Percentiles rank a stretch among this genome's conserved stretches.
phyloP scores from a whole-genome alignment of 2,888 invertebrate species.

The Rhagonycha fulva region DNA sequence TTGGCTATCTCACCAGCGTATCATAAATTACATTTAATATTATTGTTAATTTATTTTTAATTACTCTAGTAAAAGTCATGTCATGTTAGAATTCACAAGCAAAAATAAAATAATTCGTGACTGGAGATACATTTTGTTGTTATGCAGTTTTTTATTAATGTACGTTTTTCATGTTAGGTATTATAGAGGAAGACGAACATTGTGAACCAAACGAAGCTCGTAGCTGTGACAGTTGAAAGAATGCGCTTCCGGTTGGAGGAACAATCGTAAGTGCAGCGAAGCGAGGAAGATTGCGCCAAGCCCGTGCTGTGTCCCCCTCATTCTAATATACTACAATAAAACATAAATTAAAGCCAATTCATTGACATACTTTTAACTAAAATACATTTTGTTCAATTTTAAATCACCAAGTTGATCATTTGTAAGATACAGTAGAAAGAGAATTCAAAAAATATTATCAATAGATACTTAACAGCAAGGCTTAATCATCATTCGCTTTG shows the following conservation, averaged over 20 bases:
- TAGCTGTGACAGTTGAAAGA: slow-evolving; percentile 49
- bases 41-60: not conserved
- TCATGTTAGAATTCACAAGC: not conserved
- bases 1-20: not conserved
- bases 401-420: not conserved
- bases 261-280: slow-evolving; percentile 49
- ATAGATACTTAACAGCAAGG: not conserved
- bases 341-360: slow-evolving; percentile 32
- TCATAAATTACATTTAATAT: not conserved
- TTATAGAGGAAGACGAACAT: slow-evolving; percentile 5
- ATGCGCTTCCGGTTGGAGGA: slow-evolving; percentile 49
- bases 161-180: slow-evolving; percentile 9
- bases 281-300: slow-evolving; percentile 50
- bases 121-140: not conserved
- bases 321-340: slow-evolving; percentile 30
- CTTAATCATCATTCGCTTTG: not conserved
- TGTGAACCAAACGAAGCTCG: slow-evolving; percentile 32
- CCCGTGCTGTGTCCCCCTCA: slow-evolving; percentile 37
- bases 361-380: slow-evolving; percentile 28
- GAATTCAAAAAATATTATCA: not conserved
- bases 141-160: slow-evolving; percentile 6
- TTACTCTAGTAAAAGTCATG: not conserved
- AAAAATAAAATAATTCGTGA: not conserved
- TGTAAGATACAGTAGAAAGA: not conserved
- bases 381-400: slow-evolving; percentile 3